Evolutionary conservation across 2,797 vertebrate genomes (phyloP).

Genomic region (Chelidonichthys spinosus): DNA sequence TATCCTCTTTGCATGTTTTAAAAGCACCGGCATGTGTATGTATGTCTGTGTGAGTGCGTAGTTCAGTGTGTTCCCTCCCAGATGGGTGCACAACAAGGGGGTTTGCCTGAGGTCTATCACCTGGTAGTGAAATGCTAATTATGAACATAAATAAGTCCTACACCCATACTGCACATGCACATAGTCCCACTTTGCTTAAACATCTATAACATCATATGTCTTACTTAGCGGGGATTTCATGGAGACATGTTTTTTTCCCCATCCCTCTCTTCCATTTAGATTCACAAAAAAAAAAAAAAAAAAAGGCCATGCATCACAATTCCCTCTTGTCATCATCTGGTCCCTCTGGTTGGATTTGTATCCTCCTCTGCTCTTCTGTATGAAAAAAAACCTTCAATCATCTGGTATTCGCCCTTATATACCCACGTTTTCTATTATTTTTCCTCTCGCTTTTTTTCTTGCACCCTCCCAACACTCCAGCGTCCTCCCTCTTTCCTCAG

Average conservation of each 20-base stretch:
- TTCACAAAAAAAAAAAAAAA: constrained; percentile 15
- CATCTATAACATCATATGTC: constrained; percentile 51
- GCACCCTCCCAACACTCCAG: neutral
- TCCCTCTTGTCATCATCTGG: constrained; percentile 54
- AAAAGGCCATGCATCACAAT: constrained; percentile 19
- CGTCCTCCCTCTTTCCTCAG: constrained; percentile 36
- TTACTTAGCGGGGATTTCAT: constrained; percentile 43
- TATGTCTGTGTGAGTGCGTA: neutral
- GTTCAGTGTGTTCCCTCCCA: constrained; percentile 32
- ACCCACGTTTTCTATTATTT: constrained; percentile 18
- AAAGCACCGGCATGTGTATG: neutral
- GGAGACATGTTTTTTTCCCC: neutral
- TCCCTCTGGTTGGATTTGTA: constrained; percentile 32
- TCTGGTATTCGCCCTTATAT: constrained; percentile 23
- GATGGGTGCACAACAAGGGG: constrained; percentile 59
- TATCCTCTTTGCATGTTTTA: neutral
- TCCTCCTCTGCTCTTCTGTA: constrained; percentile 34
- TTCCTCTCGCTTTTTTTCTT: neutral
- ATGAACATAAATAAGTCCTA: constrained; percentile 47
- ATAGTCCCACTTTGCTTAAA: constrained; percentile 44
- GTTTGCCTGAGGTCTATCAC: constrained; percentile 53
- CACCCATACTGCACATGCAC: constrained; percentile 11
- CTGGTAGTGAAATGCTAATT: constrained; percentile 63
- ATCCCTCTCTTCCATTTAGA: constrained; percentile 23
- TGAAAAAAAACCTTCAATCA: constrained; percentile 57